phyloP scores from a whole-genome alignment of 2,113 vertebrate genomes.

The Albula goreensis region DNA sequence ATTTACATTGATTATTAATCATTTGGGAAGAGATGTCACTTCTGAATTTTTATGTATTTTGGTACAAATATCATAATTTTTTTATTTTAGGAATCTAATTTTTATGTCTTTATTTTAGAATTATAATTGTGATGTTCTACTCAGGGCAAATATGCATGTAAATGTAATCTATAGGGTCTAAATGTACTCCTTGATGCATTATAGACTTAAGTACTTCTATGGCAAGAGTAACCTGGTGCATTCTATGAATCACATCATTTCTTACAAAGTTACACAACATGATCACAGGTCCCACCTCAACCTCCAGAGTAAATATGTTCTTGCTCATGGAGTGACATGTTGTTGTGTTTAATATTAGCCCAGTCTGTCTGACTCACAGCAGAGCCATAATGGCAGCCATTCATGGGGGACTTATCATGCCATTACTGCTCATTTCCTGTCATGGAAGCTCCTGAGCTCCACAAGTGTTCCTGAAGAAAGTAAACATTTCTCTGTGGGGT shows the following conservation, averaged over 20 bases:
- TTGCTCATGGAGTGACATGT: neutral
- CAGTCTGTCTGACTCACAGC: conserved; percentile 25
- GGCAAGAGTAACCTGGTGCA: no score
- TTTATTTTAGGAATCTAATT: no score
- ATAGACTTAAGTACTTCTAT: no score
- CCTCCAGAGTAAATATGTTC: neutral
- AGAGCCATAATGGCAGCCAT: conserved; percentile 31
- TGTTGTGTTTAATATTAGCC: conserved; percentile 1
- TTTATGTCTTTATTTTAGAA: no score
- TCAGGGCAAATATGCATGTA: no score
- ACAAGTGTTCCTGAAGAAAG: conserved; percentile 39
- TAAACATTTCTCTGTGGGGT: conserved; percentile 38
- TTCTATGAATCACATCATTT: neutral
- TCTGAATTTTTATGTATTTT: no score
- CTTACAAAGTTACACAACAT: neutral
- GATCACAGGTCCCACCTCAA: neutral
- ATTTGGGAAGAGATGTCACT: no score
- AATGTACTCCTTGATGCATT: no score
- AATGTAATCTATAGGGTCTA: no score
- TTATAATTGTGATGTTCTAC: no score
- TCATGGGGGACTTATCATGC: conserved; percentile 39
- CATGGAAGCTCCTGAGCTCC: conserved; percentile 25
- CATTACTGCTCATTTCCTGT: conserved; percentile 44
- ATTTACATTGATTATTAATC: no score
- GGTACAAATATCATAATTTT: no score